phyloP scores from a whole-genome alignment of 2,113 vertebrate genomes.

The Bos javanicus region DNA sequence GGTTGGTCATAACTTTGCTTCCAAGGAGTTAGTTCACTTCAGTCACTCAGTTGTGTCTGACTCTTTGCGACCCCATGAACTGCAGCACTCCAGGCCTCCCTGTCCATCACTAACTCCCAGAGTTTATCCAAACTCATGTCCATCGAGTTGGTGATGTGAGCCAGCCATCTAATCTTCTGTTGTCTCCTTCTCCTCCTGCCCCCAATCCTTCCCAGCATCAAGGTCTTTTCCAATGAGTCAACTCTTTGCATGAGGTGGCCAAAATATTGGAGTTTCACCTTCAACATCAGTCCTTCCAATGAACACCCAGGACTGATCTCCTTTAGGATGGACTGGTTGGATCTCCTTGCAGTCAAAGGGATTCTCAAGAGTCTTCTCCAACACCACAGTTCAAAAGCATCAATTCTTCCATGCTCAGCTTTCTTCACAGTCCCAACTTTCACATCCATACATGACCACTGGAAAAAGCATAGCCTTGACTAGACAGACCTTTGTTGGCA shows the following conservation, averaged over 20 bases:
- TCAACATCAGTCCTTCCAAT: not conserved
- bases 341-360: not conserved
- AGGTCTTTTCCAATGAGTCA: not conserved
- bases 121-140: not conserved
- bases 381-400: not conserved
- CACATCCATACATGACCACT: not conserved
- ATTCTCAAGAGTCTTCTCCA: not conserved
- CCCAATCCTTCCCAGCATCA: not conserved
- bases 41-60: fast-evolving
- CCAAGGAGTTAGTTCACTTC: not conserved
- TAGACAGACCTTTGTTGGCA: not conserved
- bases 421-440: not conserved
- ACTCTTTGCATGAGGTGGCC: fast-evolving
- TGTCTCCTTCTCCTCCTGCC: not conserved
- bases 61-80: not conserved
- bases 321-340: not conserved
- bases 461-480: not conserved
- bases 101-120: not conserved
- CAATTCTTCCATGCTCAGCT: fast-evolving
- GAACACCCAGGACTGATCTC: not conserved
- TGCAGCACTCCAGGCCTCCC: not conserved
- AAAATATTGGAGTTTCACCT: not conserved
- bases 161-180: not conserved
- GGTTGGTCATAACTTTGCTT: not conserved
- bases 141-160: not conserved